Base-by-base conservation (phyloP, 2,797 vertebrate genomes). In the Lacerta bilineata region DNA sequence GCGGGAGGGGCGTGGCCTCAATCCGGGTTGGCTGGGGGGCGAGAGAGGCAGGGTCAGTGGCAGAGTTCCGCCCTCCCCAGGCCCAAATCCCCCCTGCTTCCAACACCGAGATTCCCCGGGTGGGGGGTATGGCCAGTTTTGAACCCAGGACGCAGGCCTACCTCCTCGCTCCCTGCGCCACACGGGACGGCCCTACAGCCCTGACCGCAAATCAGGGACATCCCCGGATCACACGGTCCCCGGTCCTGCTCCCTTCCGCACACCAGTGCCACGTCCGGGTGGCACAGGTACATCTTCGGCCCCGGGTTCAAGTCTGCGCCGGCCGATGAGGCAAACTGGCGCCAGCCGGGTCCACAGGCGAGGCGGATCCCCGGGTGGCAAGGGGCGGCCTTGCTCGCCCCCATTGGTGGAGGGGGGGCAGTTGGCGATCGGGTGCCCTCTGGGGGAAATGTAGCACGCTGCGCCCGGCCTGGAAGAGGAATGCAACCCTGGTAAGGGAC, bases 281-380 rank as follows among this genome's bases (percentile, higher is more conserved):
- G 89, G 77, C 88, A 89, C 23, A 89, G n/a, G 6, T 43, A 43
- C 41, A 80, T 36, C 43, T 75, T 89, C 43, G 2, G 1, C n/a
- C 83, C 27, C 76, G 25, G 4, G 11, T 7, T 2, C 77, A 76
- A 6, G 41, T 55, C 55, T 80, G 11, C 17, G 43, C 77, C 43
- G 1, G 77, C 69, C 10, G 83, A 81, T 23, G 83, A 25, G 3
- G 88, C 78, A 76, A 85, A 89, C 20, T 89, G 88, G 29, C 88
- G 85, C 88, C 88, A 89, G 1, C 88, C 88, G 0, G 88, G 88
- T 9, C 88, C 88, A 1, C 88, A 89, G 1, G 88, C 69, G 41
- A 89, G 59, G 9, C 83, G 55, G 41, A 89, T 68, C 23, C 83
- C 83, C 0, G 88, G 88, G 23, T 89, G 88, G n/a, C 83, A 89